phyloP scores from a whole-genome alignment of 2,888 invertebrate species.

The Campopleginae sp. region DNA sequence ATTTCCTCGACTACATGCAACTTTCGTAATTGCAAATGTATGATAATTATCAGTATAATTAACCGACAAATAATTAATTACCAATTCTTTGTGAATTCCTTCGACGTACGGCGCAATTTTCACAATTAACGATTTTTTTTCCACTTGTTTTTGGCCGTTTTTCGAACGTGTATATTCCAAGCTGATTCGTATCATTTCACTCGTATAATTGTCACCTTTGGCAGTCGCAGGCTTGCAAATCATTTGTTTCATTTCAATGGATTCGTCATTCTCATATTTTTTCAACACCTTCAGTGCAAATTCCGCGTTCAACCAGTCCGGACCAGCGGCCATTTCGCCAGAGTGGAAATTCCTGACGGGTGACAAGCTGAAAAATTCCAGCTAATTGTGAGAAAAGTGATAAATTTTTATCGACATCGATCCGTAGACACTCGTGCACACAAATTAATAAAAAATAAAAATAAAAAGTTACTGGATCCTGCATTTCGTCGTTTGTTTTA shows the following conservation, averaged over 20 bases:
- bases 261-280: constrained; percentile 73
- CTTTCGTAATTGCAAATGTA: not conserved
- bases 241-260: constrained; percentile 76
- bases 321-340: constrained; percentile 57
- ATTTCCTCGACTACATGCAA: not conserved
- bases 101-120: constrained; percentile 83
- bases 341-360: not conserved
- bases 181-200: constrained; percentile 79
- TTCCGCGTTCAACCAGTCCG: constrained; percentile 76
- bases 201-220: constrained; percentile 82
- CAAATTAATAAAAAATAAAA: not conserved
- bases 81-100: constrained; percentile 81
- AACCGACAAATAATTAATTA: constrained; percentile 61
- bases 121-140: constrained; percentile 76
- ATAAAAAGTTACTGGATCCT: too few relatives aligned
- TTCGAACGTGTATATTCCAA: constrained; percentile 71
- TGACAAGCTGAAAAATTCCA: not conserved
- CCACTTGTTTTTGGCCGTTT: constrained; percentile 65
- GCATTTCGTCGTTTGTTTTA: not conserved
- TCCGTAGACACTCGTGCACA: not conserved
- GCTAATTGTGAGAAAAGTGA: not conserved
- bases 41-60: not conserved
- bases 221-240: constrained; percentile 77
- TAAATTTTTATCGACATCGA: not conserved
- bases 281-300: constrained; percentile 77